phyloP scores from a whole-genome alignment of 1,140 invertebrate genomes.

The Drosophila kikkawai region DNA sequence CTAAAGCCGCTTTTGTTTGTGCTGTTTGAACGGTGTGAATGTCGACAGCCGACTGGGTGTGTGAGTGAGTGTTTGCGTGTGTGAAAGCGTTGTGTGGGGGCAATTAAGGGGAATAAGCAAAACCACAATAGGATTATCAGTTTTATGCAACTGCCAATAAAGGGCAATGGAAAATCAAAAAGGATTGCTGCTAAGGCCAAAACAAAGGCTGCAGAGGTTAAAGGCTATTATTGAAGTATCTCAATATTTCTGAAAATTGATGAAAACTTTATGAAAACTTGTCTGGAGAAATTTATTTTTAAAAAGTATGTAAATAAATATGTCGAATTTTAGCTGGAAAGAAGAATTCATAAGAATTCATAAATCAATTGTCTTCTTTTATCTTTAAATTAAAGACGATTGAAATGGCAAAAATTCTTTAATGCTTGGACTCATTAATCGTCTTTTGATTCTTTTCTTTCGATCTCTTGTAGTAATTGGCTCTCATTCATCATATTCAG shows the following conservation, averaged over 20 bases:
- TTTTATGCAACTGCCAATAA: constrained; percentile 64
- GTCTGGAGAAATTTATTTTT: not conserved
- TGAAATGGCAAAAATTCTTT: not conserved
- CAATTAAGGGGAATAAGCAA: constrained; percentile 65
- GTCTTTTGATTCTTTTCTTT: constrained; percentile 36
- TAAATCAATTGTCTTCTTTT: not conserved
- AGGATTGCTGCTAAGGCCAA: constrained; percentile 26
- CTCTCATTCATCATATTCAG: constrained; percentile 71
- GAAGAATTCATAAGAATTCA: not conserved
- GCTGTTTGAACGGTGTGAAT: constrained; percentile 19
- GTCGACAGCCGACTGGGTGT: constrained; percentile 4
- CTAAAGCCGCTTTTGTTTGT: constrained; percentile 78
- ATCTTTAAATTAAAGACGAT: constrained; percentile 1
- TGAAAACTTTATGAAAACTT: not conserved
- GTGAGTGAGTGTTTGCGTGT: constrained; percentile 25
- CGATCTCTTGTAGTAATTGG: constrained; percentile 55
- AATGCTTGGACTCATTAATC: constrained; percentile 42
- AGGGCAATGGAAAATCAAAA: constrained; percentile 53
- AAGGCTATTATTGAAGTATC: not conserved
- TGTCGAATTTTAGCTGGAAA: not conserved
- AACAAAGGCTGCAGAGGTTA: not conserved
- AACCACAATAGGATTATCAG: constrained; percentile 80
- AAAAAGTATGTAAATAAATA: not conserved
- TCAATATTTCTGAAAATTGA: not conserved
- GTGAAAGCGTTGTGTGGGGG: constrained; percentile 42